Base-by-base conservation (phyloP, 2,888 invertebrate species). In the Habrosyne pyritoides region DNA sequence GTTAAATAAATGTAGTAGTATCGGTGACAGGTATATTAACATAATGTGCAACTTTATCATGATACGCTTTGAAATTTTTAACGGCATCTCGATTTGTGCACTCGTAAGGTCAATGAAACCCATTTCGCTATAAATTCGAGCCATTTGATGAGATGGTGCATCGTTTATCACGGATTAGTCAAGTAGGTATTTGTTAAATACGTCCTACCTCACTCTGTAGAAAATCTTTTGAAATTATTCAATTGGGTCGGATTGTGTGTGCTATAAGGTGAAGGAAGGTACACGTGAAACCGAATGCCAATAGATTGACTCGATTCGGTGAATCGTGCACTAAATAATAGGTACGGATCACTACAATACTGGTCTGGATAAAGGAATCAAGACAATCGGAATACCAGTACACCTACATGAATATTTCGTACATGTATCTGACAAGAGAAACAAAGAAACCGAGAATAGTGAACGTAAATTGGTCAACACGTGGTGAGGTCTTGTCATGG, bases 11-110 rank as follows among this genome's bases (percentile, higher is more conserved):
- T 50, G 18, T 50, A 14, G 28, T 30, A 28, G 50, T 7, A 2
- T 2, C 53, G 6, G 53, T 55, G 57, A 57, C 60, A 63, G 58
- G 58, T 63, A 48, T 21, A 63, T 42, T 42, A n/a, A 18, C 42
- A 42, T 42, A 42, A 42, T 42, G 42, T 42, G 42, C 42, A 42
- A 42, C 42, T 42, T 18, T 42, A 42, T 18, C 42, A 18, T 18
- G 42, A 18, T n/a, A 42, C 42, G 42, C 42, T 42, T 42, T 42
- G 42, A 42, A 18, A n/a, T 18, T 42, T 42, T 42, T 42, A 42
- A 42, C 42, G 42, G 42, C 42, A 42, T 42, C 42, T 42, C 14
- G 42, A 42, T 42, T 42, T 6, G 14, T 42, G 18, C 42, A n/a
- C 42, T 8, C 14, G 42, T 42, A 42, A 42, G 42, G 42, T 42